phyloP scores from a whole-genome alignment of 2,113 vertebrate species.

The Synchiropus splendidus region DNA sequence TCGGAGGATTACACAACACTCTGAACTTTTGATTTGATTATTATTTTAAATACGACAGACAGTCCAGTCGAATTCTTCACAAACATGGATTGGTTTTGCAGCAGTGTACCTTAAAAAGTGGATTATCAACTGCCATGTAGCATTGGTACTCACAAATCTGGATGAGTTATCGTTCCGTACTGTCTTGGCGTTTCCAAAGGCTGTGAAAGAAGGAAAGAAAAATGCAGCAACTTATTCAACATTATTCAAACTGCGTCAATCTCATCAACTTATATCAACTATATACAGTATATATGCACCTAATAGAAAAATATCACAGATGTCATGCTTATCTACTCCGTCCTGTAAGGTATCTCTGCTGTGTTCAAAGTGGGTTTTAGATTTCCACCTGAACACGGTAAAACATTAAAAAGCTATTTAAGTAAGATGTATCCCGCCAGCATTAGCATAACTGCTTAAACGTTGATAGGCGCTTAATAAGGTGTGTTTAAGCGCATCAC shows the following conservation, averaged over 20 bases:
- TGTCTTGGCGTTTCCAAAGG: slow-evolving; percentile 98
- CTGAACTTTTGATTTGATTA: too few relatives aligned
- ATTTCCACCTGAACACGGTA: slow-evolving; percentile 7
- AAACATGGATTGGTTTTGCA: too few relatives aligned
- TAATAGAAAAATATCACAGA: not conserved
- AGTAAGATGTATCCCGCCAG: slow-evolving; percentile 1
- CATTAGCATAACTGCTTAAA: slow-evolving; percentile 23
- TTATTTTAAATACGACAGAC: too few relatives aligned
- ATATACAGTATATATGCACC: too few relatives aligned
- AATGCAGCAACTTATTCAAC: too few relatives aligned
- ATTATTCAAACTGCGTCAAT: not conserved
- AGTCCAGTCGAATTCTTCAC: too few relatives aligned
- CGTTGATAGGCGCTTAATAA: slow-evolving; percentile 30
- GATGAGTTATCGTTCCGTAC: slow-evolving; percentile 97
- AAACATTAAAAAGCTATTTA: slow-evolving; percentile 22
- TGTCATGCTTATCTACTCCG: not conserved
- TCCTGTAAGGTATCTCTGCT: too few relatives aligned
- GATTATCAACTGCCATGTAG: not conserved
- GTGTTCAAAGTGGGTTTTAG: too few relatives aligned
- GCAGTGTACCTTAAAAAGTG: too few relatives aligned
- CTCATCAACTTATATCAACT: too few relatives aligned
- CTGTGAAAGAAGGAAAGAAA: slow-evolving; percentile 50
- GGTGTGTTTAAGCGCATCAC: slow-evolving; percentile 7
- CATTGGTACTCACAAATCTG: slow-evolving; percentile 88
- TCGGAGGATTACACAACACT: too few relatives aligned